Conservation (phyloP, 2,113 vertebrate species). For the Orthonyx spaldingii region DNA sequence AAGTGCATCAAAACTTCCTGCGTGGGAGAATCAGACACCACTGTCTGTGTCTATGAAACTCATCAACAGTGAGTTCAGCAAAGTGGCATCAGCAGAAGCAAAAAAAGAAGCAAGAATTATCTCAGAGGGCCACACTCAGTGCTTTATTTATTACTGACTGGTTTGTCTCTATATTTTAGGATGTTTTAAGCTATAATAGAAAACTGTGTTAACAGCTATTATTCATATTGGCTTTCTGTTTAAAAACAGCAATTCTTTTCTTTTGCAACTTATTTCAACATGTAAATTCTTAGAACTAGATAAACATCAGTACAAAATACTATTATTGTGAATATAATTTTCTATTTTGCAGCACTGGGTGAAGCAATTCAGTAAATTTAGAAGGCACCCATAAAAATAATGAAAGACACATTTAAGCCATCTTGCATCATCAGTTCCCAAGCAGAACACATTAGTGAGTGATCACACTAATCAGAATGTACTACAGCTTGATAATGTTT, state of each 20-base stretch:
- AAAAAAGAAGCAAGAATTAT: neutral
- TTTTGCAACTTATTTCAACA: neutral
- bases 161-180: neutral
- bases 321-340: neutral
- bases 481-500: neutral
- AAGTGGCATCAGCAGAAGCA: neutral
- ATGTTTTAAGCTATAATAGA: neutral
- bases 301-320: neutral
- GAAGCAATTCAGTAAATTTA: conserved; percentile 1
- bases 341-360: neutral
- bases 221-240: neutral
- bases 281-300: neutral
- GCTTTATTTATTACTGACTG: neutral
- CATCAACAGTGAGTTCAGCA: neutral
- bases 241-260: neutral
- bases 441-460: conserved; percentile 10
- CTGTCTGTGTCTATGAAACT: neutral
- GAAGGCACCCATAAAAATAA: neutral
- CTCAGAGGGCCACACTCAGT: neutral
- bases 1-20: neutral
- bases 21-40: neutral
- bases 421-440: neutral
- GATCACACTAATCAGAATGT: neutral
- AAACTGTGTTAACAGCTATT: neutral
- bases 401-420: neutral